Evolutionary conservation across 2,113 vertebrate species (phyloP), one percentile per base, ranked within the genome.

Genomic region (Sebastes fasciatus): DNA sequence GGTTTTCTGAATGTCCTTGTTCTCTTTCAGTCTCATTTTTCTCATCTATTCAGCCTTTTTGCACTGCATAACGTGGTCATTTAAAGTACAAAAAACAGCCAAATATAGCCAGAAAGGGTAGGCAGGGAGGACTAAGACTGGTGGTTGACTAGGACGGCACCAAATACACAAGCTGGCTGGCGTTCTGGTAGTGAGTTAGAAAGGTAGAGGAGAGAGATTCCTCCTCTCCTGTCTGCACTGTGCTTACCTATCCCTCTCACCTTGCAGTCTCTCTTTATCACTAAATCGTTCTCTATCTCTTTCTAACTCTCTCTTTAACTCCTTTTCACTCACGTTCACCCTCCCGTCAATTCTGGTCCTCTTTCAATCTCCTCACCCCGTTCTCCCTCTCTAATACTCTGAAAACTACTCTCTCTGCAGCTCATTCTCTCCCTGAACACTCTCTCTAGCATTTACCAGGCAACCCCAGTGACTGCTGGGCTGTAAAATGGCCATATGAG

Each of bases 401-500:
- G 78, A 93, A 90, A 94, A 93, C 89, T 80, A 86, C 90, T 92
- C 90, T 84, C 79, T 84, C 88, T 89, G 90, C 91, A 91, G 70
- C 91, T 94, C 86, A 93, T 93, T 94, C 91, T 91, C 89, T 90
- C 90, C 74, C 75, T 72, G 74, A 90, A 88, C 87, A 91, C 83
- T 85, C 91, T 88, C 83, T 87, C 86, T 75, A 73, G 68, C 87
- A 75, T 88, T 93, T 90, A 90, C 93, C 88, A 88, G 74, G 83
- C 91, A 81, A 84, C 89, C 67, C 81, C 51, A 77, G 86, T 93
- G 86, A 93, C 91, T 94, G 93, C 92, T 94, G 94, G 92, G 90
- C 92, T 93, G 94, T 94, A 93, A 94, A 93, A 93, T 94, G 91
- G 89, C 92, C 92, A 88, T 88, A 88, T 76, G 90, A 90, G 85